A percentile compares a stretch with the other conserved stretches of the same genome.
Evolutionary conservation across 2,888 invertebrate species (phyloP).

Genomic region (Aphrophora alni): DNA sequence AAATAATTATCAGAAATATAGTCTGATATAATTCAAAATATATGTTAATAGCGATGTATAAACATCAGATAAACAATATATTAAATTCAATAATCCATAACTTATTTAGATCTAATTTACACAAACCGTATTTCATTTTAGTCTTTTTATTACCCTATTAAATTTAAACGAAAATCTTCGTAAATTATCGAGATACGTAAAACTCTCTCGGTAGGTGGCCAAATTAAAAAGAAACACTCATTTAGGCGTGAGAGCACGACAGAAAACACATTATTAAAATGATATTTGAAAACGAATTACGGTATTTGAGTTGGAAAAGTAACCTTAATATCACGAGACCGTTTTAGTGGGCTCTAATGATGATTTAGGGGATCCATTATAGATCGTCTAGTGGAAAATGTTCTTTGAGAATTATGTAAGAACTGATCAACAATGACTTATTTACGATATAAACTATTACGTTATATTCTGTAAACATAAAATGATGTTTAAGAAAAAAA

Average conservation of each 20-base stretch:
- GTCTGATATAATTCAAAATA: too few species aligned
- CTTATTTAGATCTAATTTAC: not conserved
- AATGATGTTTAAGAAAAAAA: too few species aligned
- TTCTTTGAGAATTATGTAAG: too few species aligned
- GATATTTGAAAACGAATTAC: not conserved
- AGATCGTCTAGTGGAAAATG: not conserved
- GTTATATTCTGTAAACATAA: too few species aligned
- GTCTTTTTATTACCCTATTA: not conserved
- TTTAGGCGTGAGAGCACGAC: not conserved
- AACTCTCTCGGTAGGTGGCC: not conserved
- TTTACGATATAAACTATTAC: too few species aligned
- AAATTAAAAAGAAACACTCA: not conserved
- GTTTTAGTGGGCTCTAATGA: not conserved
- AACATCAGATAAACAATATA: too few species aligned
- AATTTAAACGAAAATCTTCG: not conserved
- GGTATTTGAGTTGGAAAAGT: not conserved
- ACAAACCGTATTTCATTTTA: not conserved
- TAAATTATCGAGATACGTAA: not conserved
- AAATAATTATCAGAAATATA: too few species aligned
- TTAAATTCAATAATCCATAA: too few species aligned
- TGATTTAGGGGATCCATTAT: not conserved
- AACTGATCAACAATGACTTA: too few species aligned
- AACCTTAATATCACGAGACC: not conserved
- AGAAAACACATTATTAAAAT: not conserved
- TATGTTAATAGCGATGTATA: too few species aligned